Base-by-base conservation (phyloP, 37 sponge, comb jelly and placozoan species). In the Geodia barretti region DNA sequence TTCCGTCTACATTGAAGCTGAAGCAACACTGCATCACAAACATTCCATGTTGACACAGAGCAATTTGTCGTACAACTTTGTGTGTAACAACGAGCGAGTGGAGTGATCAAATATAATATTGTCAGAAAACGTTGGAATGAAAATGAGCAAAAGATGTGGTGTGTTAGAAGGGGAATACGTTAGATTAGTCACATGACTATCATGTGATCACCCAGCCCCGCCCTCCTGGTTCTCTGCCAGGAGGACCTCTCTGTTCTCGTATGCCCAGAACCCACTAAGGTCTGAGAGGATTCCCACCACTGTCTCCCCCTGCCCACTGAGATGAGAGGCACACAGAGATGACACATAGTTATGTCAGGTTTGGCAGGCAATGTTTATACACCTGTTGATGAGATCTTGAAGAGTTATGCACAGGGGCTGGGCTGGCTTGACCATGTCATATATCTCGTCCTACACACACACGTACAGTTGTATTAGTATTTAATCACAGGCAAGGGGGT, bases 231-330 rank as follows among this genome's bases (percentile, higher is more conserved):
- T 88, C 47, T 95, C 98, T 47, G 98, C 96, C 24, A 95, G 74
- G 17, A 95, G 76, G 17, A 86, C 83, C 73, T 98, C 99, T 77
- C 99, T 84, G 76, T 98, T 96, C 78, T 98, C 99, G 54, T 98
- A 98, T 8, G 82, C 82, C 94, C 93, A 95, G 87, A 98, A 98
- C 31, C 99, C 99, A 66, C 95, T 89, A 21, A 95, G 84, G 77
- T 98, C 99, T 33, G 88, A 93, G 41, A 98, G 87, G 36, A 98
- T 91, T 41, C 86, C 93, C 19, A 95, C 84, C 39, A 98, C 94
- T 35, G 93, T 95, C 42, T 93, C 99, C 11, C 99, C 99, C 69
- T 98, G 99, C 0, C 96, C 96, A 89, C 99, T 96, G 66, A n/a
- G 63, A 72, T 47, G 58, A 58, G 17, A 19, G 11, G 19, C 60